Percentiles rank a stretch among this genome's conserved stretches.
Evolutionary conservation across 2,888 invertebrate genomes (phyloP).

Genomic region (Achlya flavicornis): DNA sequence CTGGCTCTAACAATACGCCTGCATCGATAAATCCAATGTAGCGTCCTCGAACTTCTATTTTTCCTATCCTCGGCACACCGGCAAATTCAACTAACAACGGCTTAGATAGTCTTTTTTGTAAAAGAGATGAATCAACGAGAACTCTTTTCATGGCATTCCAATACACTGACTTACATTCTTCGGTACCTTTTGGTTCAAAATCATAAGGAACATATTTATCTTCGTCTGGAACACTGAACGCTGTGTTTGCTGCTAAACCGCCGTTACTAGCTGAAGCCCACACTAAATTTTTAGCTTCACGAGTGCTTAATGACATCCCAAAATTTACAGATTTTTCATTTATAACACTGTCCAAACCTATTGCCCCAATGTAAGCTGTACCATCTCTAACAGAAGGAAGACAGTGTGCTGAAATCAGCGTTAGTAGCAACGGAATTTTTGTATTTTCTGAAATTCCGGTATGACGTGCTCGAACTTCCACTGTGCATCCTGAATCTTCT

Average conservation of each 20-base stretch:
- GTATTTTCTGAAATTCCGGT: slow-evolving; percentile 37
- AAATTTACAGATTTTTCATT: slow-evolving; percentile 53
- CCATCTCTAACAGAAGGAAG: slow-evolving; percentile 65
- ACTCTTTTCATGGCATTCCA: slow-evolving; percentile 73
- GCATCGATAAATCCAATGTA: slow-evolving; percentile 70
- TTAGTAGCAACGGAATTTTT: slow-evolving; percentile 56
- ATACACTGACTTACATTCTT: slow-evolving; percentile 57
- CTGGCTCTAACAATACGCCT: slow-evolving; percentile 62
- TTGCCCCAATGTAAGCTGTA: slow-evolving; percentile 63
- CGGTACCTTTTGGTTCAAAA: slow-evolving; percentile 37
- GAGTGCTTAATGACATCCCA: slow-evolving; percentile 60
- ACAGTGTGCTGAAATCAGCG: slow-evolving; percentile 72
- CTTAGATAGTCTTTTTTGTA: slow-evolving; percentile 49
- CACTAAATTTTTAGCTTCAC: slow-evolving; percentile 53
- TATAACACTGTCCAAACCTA: slow-evolving; percentile 57
- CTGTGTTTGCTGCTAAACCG: slow-evolving; percentile 57
- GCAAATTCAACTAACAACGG: slow-evolving; percentile 71
- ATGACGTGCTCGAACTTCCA: slow-evolving; percentile 48
- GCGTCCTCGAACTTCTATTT: slow-evolving; percentile 65
- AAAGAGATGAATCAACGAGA: slow-evolving; percentile 55
- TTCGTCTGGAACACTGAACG: slow-evolving; percentile 49
- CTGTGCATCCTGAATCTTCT: slow-evolving; percentile 43
- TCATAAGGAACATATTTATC: slow-evolving; percentile 63
- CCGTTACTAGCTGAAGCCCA: slow-evolving; percentile 64
- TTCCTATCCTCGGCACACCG: slow-evolving; percentile 65